Percentiles rank a stretch among this genome's conserved stretches.
Evolutionary conservation across 2,113 vertebrate species (phyloP).

Genomic region (Rhadina sibilatrix): DNA sequence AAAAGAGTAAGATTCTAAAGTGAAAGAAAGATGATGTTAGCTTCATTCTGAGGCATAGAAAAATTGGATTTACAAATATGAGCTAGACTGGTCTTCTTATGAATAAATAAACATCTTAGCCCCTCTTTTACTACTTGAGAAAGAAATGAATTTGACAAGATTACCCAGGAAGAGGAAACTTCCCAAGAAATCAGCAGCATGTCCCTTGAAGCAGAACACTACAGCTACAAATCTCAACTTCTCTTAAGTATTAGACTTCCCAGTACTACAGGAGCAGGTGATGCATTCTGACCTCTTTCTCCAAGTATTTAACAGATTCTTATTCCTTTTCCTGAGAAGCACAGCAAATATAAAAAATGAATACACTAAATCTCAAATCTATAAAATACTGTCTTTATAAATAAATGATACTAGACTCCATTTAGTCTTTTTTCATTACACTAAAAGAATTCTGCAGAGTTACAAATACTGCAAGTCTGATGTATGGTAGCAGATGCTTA

Average conservation of each 20-base stretch:
- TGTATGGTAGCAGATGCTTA: background rate
- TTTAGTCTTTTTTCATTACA: slow-evolving; percentile 14
- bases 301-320: background rate
- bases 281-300: background rate
- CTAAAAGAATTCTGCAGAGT: slow-evolving; percentile 23
- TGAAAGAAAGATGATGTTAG: background rate
- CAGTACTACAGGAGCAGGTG: background rate
- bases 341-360: background rate
- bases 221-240: background rate
- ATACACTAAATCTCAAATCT: background rate
- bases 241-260: background rate
- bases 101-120: background rate
- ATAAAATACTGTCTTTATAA: background rate
- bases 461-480: slow-evolving; percentile 33
- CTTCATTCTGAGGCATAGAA: background rate
- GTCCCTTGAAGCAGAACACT: background rate
- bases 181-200: background rate
- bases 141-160: background rate
- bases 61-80: background rate
- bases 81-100: background rate
- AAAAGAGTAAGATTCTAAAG: background rate
- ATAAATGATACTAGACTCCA: background rate
- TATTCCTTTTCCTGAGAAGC: background rate
- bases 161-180: background rate
- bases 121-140: background rate